Conservation (phyloP, 2,113 vertebrate species). For the Psittacula cyanocephala region DNA sequence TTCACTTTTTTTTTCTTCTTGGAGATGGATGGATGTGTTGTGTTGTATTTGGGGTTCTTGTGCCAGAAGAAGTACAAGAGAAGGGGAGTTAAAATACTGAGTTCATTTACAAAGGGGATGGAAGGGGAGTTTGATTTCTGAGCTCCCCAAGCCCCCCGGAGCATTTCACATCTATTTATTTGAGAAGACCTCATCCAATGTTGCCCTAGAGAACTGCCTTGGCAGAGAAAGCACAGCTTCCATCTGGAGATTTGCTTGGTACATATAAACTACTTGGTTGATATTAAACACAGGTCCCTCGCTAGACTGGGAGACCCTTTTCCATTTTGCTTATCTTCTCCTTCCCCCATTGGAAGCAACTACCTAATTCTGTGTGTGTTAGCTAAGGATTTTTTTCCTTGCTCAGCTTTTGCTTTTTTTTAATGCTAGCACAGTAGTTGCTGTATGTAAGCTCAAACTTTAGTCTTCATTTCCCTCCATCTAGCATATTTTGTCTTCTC, state of each 20-base stretch:
- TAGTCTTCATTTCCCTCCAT: neutral
- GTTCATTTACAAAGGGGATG: neutral
- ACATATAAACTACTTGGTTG: neutral
- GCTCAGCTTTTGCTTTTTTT: neutral
- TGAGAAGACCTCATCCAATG: neutral
- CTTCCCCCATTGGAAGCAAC: neutral
- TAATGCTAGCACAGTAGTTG: neutral
- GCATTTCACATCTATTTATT: neutral
- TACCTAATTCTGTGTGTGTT: neutral
- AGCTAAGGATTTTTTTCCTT: neutral
- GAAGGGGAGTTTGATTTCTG: neutral
- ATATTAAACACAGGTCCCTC: neutral
- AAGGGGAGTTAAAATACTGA: neutral
- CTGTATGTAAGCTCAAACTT: neutral
- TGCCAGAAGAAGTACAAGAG: neutral
- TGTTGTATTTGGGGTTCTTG: neutral
- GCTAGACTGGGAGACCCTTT: neutral
- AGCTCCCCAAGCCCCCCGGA: neutral
- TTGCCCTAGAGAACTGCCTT: conserved; percentile 15
- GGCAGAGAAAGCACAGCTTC: neutral
- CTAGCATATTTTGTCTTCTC: neutral
- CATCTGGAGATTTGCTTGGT: conserved; percentile 26
- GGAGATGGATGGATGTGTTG: conserved; percentile 40
- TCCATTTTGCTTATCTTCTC: neutral
- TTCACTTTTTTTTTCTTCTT: neutral